Evolutionary conservation across 2,888 invertebrate genomes (phyloP), one percentile per base, ranked within the genome.

Genomic region (Lepetodrilus schrolli): DNA sequence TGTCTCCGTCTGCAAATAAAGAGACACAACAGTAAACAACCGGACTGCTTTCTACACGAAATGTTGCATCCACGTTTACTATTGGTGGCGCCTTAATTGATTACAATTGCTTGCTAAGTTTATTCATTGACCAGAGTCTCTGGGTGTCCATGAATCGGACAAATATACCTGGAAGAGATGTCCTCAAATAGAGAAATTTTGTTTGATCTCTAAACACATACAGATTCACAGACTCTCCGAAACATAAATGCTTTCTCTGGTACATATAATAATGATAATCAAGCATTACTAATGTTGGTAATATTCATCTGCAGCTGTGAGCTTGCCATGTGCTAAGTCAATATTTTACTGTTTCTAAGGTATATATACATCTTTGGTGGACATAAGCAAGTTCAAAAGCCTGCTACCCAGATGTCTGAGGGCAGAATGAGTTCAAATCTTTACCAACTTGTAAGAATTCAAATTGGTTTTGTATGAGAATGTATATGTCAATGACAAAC

Each of bases 71-170:
- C 34, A 17, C 26, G 58, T 58, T 58, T 58, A 30, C 58, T 17
- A 58, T 58, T 30, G 58, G 58, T 58, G 58, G 58, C 58, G 4
- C 58, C 13, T n/a, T 58, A 58, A 58, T 58, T 58, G 58, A 30
- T 58, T 30, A 30, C 58, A 10, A 17, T 30, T 58, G 34, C 58
- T 58, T 58, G 58, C 34, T 10, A 58, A 58, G 26, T 58, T 58
- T 30, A 58, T 58, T 30, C 10, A 8, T 30, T 34, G 30, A 58
- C 58, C 38, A 20, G 36, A 20, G 17, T 38, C 36, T 38, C 66
- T 8, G 2, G 26, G 8, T 23, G 37, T 66, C 36, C 66, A 66
- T 43, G 21, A 17, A 7, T 8, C 26, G 17, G 20, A 10, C 37
- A 66, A 66, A 66, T 66, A 66, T 0, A 10, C 66, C 36, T 66